Percentiles rank a stretch among this genome's conserved stretches.
Evolutionary conservation across 2,113 vertebrate species (phyloP).

Genomic region (Triplophysa siluroides): DNA sequence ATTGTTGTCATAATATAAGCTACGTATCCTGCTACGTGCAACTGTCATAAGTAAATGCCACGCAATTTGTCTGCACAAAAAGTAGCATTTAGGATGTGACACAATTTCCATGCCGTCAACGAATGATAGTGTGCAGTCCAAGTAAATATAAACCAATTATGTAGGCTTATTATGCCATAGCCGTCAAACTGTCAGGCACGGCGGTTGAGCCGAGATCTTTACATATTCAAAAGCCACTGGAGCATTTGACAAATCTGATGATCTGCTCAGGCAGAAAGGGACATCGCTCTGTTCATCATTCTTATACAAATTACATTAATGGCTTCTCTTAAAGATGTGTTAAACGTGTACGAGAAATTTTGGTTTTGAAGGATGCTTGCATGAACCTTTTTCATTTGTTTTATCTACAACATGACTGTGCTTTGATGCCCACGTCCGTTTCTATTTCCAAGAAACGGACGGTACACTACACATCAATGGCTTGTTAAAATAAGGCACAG

Average conservation of each 20-base stretch:
- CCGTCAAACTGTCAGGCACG: conserved; percentile 70
- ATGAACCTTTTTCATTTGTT: not conserved
- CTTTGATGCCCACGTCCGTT: not conserved
- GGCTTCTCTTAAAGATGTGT: conserved; percentile 61
- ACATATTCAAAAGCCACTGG: conserved; percentile 74
- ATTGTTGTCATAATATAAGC: not conserved
- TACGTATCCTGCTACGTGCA: conserved; percentile 5
- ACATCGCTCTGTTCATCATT: conserved; percentile 74
- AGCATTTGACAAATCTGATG: conserved; percentile 75
- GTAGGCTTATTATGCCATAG: conserved; percentile 66
- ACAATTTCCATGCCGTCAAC: conserved; percentile 55
- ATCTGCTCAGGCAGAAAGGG: conserved; percentile 73
- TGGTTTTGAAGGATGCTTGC: not conserved
- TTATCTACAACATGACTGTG: conserved; percentile 30
- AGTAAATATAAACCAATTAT: conserved; percentile 76
- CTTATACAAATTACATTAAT: conserved; percentile 76
- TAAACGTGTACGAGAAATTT: conserved; percentile 32
- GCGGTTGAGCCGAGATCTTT: conserved; percentile 65
- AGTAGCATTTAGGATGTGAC: conserved; percentile 62
- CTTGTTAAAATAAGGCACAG: conserved; percentile 12
- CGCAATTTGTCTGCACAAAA: conserved; percentile 60
- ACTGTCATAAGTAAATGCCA: conserved; percentile 56
- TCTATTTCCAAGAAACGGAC: not conserved
- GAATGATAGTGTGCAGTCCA: conserved; percentile 66
- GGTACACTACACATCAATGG: not conserved